These are phyloP conservation scores for Mesorhabditis spiculigera DNA, from an alignment of 2,888 invertebrate species.

Conservation along the genomic window DNA sequence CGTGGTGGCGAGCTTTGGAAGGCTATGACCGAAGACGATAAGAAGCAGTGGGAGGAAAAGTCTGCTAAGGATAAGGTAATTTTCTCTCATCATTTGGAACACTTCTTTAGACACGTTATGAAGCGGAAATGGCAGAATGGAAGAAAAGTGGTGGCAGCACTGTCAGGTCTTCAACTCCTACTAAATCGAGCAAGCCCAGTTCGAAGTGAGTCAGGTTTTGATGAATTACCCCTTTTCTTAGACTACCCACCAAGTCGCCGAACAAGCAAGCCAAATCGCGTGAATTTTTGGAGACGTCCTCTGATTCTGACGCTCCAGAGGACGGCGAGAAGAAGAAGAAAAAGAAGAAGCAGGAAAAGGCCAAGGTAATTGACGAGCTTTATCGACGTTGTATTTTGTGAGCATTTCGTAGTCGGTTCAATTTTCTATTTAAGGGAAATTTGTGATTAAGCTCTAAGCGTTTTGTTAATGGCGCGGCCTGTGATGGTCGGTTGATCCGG, in stretches of 20 bases:
- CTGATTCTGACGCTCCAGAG: constrained; percentile 26
- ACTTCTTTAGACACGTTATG: constrained; percentile 70
- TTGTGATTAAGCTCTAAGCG: neutral
- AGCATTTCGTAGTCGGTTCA: too few species aligned
- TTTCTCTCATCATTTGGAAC: neutral
- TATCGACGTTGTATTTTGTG: too few species aligned
- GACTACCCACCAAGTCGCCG: neutral
- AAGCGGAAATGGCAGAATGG: constrained; percentile 82
- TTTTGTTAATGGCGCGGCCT: constrained; percentile 11
- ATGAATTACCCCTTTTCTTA: neutral
- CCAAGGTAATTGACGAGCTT: constrained; percentile 3
- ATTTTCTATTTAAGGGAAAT: too few species aligned
- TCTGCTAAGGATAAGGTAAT: constrained; percentile 75
- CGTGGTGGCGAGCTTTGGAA: constrained; percentile 93
- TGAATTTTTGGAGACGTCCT: constrained; percentile 17
- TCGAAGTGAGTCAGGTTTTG: neutral
- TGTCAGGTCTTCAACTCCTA: constrained; percentile 9
- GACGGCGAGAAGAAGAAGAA: constrained; percentile 22
- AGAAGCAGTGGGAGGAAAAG: constrained; percentile 81
- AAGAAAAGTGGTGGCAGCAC: constrained; percentile 60
- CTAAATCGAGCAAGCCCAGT: constrained; percentile 16
- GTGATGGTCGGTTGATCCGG: constrained; percentile 16
- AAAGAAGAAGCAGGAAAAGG: constrained; percentile 17
- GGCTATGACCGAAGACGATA: constrained; percentile 64
- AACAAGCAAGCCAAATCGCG: neutral